Percentiles rank a stretch among this genome's conserved stretches.
phyloP scores from a whole-genome alignment of 35 echinoderm and acorn worm species.

The Patiria miniata region DNA sequence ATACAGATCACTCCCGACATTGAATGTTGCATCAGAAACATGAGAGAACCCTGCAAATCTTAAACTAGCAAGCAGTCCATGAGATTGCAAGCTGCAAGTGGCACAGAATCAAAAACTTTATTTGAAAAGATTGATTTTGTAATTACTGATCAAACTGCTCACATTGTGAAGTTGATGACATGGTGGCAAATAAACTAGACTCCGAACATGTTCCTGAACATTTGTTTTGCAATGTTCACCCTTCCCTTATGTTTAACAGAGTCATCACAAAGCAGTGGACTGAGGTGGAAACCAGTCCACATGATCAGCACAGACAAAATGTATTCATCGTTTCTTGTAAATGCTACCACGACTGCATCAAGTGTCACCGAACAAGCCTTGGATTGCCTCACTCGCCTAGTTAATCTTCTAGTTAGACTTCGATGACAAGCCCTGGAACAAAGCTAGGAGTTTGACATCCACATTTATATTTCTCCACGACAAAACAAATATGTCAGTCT shows the following conservation, averaged over 20 bases:
- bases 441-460: slow-evolving; percentile 21
- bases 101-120: neutral
- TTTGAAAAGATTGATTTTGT: slow-evolving; percentile 37
- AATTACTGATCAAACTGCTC: slow-evolving; percentile 10
- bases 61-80: neutral
- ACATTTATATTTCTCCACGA: slow-evolving; percentile 10
- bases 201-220: neutral
- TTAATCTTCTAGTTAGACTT: neutral
- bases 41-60: slow-evolving; percentile 3
- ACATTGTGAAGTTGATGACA: slow-evolving; percentile 19
- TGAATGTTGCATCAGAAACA: slow-evolving; percentile 8
- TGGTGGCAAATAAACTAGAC: neutral
- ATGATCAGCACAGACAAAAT: slow-evolving; percentile 15
- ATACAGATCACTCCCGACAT: neutral
- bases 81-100: slow-evolving; percentile 12
- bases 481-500: slow-evolving; percentile 32
- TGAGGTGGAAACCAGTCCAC: slow-evolving; percentile 17
- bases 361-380: slow-evolving; percentile 25
- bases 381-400: neutral
- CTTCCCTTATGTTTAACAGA: slow-evolving; percentile 30
- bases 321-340: slow-evolving; percentile 8
- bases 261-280: slow-evolving; percentile 19
- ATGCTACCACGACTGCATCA: neutral
- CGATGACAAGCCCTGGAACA: slow-evolving; percentile 28
- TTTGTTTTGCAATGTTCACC: slow-evolving; percentile 37